Evolutionary conservation across 2,797 vertebrate species (phyloP), one percentile per base, ranked within the genome.

Genomic region (Mionectes olivaceus): DNA sequence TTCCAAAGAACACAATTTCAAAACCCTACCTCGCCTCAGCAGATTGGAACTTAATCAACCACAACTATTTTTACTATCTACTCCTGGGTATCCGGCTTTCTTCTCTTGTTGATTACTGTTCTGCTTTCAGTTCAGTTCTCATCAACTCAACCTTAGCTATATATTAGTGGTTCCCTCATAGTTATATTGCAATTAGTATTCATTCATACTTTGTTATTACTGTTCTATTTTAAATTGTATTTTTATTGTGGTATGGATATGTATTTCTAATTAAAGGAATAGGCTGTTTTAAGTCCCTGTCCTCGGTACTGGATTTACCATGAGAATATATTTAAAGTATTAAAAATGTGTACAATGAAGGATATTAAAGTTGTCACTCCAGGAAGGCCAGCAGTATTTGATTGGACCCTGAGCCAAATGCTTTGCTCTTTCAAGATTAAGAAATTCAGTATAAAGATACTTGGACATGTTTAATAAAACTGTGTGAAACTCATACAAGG

Each of bases 381-480:
- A 53, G 65, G 55, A 94, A 95, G 91, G 39, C 50, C 88, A 53
- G 55, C 18, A 19, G 56, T 85, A 90, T 87, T 92, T 89, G 19
- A 56, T 11, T 59, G 77, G 94, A 79, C 68, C 37, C 53, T 39
- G 1, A 57, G 47, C 53, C 91, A 77, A 67, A 89, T 73, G 67
- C 74, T 87, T 86, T 77, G 30, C 22, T 79, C 75, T 93, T 87
- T 93, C 52, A 71, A 92, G 76, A 85, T 88, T 79, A 83, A 95
- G 70, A 95, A 95, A 90, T 77, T 90, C 39, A 87, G 43, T 76
- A n/a, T 85, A 91, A 90, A 95, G 46, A 63, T 81, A 81, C 46
- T 92, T 93, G 43, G 69, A 70, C 3, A 3, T 56, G 27, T 93
- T 95, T 96, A 93, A 95, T 95, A 94, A 95, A 95, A 39, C 68